Base-by-base conservation (phyloP, 30 jellyfish, hydroid and myxozoan species). In the Clytia hemisphaerica region DNA sequence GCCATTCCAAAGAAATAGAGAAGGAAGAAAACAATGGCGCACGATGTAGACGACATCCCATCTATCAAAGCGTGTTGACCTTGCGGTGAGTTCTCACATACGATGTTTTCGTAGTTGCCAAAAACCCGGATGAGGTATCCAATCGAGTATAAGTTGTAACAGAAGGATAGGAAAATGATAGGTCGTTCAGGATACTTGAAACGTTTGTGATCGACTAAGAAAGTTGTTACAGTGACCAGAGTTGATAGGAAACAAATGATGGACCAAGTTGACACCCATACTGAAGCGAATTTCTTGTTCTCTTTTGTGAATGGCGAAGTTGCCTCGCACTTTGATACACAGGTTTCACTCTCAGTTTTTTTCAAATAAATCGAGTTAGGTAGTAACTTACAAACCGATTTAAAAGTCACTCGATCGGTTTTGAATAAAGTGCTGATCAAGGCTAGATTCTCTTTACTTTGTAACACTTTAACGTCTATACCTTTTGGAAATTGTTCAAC, bases 121-220 rank as follows among this genome's bases (percentile, higher is more conserved):
- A 85, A 71, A 42, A 78, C 82, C 25, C 93, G 78, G 24, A 78
- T 74, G 44, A 85, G 25, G 49, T 77, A 78, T 22, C 93, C 95
- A 46, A 85, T 59, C 9, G 95, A 71, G 76, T 66, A 85, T 30
- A 85, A 73, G 81, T 71, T 72, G 79, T 85, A 85, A 34, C 95
- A 85, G 88, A 85, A 67, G 31, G 95, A 85, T 37, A 85, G 66
- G 62, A 85, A 85, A 5, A 85, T 76, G 32, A 85, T 85, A 75
- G 95, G 95, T 42, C 95, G 30, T 46, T 85, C 95, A 1, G 95
- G 95, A 57, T 85, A 85, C n/a, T 66, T 82, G 47, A 85, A 85
- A 9, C 95, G 92, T 28, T 48, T 44, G 45, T 91, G 71, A 53
- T 85, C 95, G 67, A 85, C 72, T 29, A 68, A 50, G 45, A 77